These are phyloP conservation scores for Hiodon tergisus DNA, from an alignment of 2,113 vertebrate genomes.

Conservation along the genomic window DNA sequence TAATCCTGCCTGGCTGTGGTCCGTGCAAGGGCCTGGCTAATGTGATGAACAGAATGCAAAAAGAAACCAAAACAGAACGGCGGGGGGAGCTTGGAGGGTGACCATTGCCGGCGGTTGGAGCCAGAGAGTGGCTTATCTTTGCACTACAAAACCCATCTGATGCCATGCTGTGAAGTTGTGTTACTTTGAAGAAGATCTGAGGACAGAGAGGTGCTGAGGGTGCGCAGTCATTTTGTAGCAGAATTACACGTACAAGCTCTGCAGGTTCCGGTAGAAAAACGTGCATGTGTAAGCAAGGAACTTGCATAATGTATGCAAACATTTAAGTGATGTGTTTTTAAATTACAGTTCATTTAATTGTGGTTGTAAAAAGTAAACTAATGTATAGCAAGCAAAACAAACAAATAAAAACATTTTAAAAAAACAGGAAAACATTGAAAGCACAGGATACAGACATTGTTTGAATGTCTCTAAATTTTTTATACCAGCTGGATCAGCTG, in stretches of 20 bases:
- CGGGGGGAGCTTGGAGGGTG: slow-evolving; percentile 23
- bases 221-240: slow-evolving; percentile 3
- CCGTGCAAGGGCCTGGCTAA: slow-evolving; percentile 51
- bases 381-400: too few relatives aligned
- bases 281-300: neutral
- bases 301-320: neutral
- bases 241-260: neutral
- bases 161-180: slow-evolving; percentile 26
- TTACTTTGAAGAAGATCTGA: slow-evolving; percentile 25
- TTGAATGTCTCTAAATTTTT: too few relatives aligned
- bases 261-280: neutral
- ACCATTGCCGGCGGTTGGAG: slow-evolving; percentile 34
- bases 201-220: slow-evolving; percentile 22
- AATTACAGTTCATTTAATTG: too few relatives aligned
- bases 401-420: too few relatives aligned
- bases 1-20: slow-evolving; percentile 58
- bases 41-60: slow-evolving; percentile 61
- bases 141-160: slow-evolving; percentile 32
- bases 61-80: slow-evolving; percentile 41
- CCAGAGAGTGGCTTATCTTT: slow-evolving; percentile 37
- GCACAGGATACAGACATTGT: neutral
- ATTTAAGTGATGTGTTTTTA: neutral
- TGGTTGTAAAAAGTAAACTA: too few relatives aligned
- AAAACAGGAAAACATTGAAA: neutral
- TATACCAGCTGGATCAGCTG: too few relatives aligned